Conservation (phyloP, 2,888 invertebrate genomes). For the Heteromyza rotundicornis region DNA sequence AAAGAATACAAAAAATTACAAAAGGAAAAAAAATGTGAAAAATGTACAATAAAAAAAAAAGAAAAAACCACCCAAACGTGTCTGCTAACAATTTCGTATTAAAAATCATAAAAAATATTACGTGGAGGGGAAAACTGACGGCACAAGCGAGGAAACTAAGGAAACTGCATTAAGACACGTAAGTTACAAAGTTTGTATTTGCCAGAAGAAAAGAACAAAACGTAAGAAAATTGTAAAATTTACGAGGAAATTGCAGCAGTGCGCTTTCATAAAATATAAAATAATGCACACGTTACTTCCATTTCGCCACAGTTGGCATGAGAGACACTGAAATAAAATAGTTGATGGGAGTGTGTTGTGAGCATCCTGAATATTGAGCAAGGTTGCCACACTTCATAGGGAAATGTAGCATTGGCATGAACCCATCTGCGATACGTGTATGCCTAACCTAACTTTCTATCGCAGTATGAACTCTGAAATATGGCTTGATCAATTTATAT, state of each 20-base stretch:
- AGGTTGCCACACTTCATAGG: too few species aligned
- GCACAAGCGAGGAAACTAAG: neutral
- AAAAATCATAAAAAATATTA: neutral
- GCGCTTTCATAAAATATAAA: slow-evolving; percentile 1
- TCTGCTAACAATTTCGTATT: neutral
- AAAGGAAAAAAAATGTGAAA: neutral
- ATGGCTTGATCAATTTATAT: too few species aligned
- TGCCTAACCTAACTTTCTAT: too few species aligned
- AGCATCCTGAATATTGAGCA: too few species aligned
- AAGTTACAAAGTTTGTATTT: neutral
- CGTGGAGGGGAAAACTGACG: too few species aligned
- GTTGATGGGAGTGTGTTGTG: too few species aligned
- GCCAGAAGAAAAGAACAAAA: neutral
- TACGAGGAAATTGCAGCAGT: slow-evolving; percentile 6
- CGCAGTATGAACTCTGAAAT: too few species aligned
- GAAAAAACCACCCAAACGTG: neutral
- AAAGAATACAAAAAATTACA: neutral
- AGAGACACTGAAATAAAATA: too few species aligned
- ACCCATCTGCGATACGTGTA: too few species aligned
- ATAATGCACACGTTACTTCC: slow-evolving; percentile 2
- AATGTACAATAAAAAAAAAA: neutral
- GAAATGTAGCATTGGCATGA: too few species aligned
- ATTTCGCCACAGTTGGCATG: too few species aligned
- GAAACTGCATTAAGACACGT: neutral
- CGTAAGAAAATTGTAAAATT: slow-evolving; percentile 4